These are phyloP conservation scores for Oedothorax gibbosus DNA, from an alignment of 1,140 invertebrate genomes.

Conservation along the genomic window DNA sequence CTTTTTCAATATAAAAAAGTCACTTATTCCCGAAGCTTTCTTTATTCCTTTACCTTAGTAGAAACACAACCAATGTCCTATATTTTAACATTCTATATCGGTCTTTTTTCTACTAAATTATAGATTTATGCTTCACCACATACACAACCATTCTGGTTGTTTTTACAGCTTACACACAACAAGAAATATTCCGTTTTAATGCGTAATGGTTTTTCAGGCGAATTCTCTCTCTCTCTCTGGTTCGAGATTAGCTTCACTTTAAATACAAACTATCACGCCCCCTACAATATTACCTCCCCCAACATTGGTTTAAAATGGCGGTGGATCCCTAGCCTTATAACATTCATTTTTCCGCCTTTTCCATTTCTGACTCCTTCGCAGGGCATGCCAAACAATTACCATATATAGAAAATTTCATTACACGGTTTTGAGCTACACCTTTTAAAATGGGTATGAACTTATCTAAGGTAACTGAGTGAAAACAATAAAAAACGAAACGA, in stretches of 20 bases:
- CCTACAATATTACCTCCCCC: neutral
- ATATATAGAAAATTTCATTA: conserved; percentile 59
- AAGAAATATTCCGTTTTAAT: conserved; percentile 47
- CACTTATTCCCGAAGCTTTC: too few relatives aligned
- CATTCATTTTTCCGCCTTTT: conserved; percentile 17
- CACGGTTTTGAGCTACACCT: conserved; percentile 43
- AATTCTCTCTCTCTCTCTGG: neutral
- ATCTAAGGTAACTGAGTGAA: conserved; percentile 42
- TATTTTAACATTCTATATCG: neutral
- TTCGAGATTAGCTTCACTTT: conserved; percentile 39
- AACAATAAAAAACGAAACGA: conserved; percentile 15
- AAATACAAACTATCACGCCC: conserved; percentile 54
- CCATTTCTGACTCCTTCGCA: conserved; percentile 4
- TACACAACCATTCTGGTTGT: conserved; percentile 7
- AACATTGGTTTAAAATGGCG: neutral
- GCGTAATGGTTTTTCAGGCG: conserved; percentile 36
- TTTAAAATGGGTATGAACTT: conserved; percentile 55
- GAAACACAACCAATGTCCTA: too few relatives aligned
- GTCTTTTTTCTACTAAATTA: neutral
- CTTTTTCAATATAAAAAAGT: conserved; percentile 8
- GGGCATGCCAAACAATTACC: conserved; percentile 55
- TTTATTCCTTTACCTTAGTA: too few relatives aligned
- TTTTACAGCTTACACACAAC: conserved; percentile 29
- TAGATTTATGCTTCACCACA: neutral
- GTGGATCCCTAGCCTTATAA: neutral